A percentile compares a stretch with the other conserved stretches of the same genome.
Evolutionary conservation across 2,797 vertebrate species (phyloP).

Genomic region (Sternotherus odoratus): DNA sequence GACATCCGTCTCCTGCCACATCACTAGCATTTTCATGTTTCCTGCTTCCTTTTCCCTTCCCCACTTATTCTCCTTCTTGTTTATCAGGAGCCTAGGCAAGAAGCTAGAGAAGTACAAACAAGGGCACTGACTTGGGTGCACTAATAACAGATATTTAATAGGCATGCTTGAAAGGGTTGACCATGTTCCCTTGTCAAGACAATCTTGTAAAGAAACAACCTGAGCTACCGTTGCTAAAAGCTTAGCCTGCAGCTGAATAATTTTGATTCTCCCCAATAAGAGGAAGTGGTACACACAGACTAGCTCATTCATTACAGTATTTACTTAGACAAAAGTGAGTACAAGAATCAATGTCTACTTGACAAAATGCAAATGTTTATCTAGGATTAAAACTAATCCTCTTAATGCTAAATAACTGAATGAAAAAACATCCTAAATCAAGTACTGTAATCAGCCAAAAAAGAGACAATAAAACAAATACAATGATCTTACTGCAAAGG

Average conservation of each 20-base stretch:
- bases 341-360: neutral
- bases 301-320: neutral
- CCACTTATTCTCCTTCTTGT: neutral
- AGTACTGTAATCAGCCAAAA: neutral
- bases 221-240: neutral
- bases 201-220: neutral
- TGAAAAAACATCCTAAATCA: neutral
- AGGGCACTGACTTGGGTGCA: neutral
- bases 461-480: neutral
- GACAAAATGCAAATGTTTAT: constrained; percentile 23
- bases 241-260: neutral
- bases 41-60: neutral
- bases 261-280: neutral
- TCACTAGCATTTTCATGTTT: neutral
- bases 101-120: neutral
- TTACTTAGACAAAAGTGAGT: neutral
- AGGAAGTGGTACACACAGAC: neutral
- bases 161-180: neutral
- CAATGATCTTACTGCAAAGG: neutral
- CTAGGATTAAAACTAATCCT: constrained; percentile 41
- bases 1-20: neutral
- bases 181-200: neutral
- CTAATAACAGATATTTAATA: neutral
- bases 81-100: neutral
- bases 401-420: neutral